A percentile compares a stretch with the other conserved stretches of the same genome.
Evolutionary conservation across 2,797 vertebrate species (phyloP).

Genomic region (Muscicapa striata): DNA sequence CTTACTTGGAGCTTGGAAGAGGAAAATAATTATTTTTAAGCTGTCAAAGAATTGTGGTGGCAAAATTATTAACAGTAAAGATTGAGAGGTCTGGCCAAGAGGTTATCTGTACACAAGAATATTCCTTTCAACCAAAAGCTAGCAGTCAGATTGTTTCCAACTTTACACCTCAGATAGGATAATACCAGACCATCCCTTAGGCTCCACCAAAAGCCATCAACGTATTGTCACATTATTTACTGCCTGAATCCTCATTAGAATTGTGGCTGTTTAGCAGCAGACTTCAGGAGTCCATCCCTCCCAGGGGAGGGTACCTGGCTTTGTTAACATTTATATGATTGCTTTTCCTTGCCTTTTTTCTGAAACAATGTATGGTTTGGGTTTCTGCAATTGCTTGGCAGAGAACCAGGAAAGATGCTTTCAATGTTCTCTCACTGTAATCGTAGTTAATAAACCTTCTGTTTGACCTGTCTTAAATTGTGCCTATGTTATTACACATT

Average conservation of each 20-base stretch:
- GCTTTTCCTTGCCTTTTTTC: background rate
- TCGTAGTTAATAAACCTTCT: background rate
- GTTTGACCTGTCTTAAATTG: background rate
- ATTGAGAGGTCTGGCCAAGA: background rate
- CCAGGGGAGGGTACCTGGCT: background rate
- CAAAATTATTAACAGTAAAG: background rate
- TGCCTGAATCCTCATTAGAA: background rate
- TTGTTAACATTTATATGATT: background rate
- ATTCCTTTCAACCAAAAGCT: background rate
- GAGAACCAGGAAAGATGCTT: background rate
- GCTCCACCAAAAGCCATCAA: background rate
- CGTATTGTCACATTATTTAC: rapidly evolving
- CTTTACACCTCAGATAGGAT: background rate
- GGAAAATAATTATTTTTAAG: background rate
- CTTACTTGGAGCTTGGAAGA: background rate
- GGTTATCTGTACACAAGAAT: background rate
- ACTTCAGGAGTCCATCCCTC: background rate
- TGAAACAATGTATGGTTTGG: background rate
- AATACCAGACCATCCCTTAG: too few relatives aligned
- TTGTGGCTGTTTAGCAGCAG: background rate
- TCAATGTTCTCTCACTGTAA: background rate
- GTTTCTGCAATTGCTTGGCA: background rate
- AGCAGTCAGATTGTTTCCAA: background rate
- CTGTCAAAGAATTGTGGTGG: background rate
- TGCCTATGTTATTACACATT: background rate